Percentiles rank a stretch among this genome's conserved stretches.
Evolutionary conservation across 2,113 vertebrate species (phyloP).

Genomic region (Gopherus flavomarginatus): DNA sequence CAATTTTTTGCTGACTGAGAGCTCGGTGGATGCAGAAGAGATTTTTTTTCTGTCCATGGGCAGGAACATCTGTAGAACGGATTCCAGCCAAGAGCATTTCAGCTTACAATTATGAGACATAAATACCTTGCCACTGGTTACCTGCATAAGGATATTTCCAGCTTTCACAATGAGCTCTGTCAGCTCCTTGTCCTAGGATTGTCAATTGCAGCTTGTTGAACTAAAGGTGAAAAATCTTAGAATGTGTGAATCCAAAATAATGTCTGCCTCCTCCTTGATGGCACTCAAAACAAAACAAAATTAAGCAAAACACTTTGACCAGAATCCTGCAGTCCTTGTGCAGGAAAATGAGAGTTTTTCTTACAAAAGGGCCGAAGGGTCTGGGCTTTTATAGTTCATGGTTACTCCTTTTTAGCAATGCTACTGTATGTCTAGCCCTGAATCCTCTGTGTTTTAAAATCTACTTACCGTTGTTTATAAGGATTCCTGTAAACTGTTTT

Average conservation of each 20-base stretch:
- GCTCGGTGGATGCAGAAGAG: neutral
- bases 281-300: fast-evolving
- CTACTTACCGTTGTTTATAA: slow-evolving; percentile 17
- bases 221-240: neutral
- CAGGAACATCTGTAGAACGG: slow-evolving; percentile 37
- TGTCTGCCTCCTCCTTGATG: neutral
- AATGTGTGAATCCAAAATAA: neutral
- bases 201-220: neutral
- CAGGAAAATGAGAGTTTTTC: neutral
- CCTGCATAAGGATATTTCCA: neutral
- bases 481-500: slow-evolving; percentile 25
- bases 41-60: neutral
- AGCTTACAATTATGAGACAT: neutral
- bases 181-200: neutral
- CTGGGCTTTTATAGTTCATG: neutral
- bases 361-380: neutral
- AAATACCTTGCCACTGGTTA: neutral
- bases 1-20: neutral
- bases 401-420: slow-evolving; percentile 24
- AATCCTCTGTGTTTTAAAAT: slow-evolving; percentile 9
- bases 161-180: neutral
- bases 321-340: neutral
- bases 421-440: neutral
- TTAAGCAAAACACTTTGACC: neutral
- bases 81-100: neutral